Evolutionary conservation across 2,888 invertebrate species (phyloP), one percentile per base, ranked within the genome.

Genomic region (Halocaridina rubra): DNA sequence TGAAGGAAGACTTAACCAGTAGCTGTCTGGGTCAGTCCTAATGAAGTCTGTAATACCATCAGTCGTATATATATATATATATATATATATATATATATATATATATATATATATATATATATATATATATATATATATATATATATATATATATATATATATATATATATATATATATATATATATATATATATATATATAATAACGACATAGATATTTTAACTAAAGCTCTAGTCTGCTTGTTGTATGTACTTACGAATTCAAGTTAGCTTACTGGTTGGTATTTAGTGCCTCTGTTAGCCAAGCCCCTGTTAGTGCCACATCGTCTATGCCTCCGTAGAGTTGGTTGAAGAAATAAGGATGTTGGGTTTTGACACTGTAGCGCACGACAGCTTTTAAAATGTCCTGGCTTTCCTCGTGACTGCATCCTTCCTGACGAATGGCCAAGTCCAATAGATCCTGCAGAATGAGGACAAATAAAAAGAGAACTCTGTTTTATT

Each of bases 251-350:
- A n/a, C n/a, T n/a, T n/a, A n/a, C n/a, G n/a, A n/a, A n/a, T n/a
- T n/a, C n/a, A n/a, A n/a, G n/a, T n/a, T n/a, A n/a, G 78, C 87
- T 76, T 92, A 96, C 95, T 95, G 94, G 91, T 95, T 95, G 53
- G 96, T 95, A 90, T 96, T 96, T 89, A 96, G 93, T 3, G 95
- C 94, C 90, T 96, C 96, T 1, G 95, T 93, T 0, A 95, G 96
- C 1, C 94, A 94, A 64, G 96, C 90, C 0, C 95, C 96, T 0
- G 94, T 94, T 67, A 96, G 90, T 0, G 95, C 95, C 89, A 94
- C 95, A 0, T 93, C 93, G 90, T 96, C 96, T 1, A 93, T 92
- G 61, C 94, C 88, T 0, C 87, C 87, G 33, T 86, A 88, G 13
- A 87, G 84, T 57, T 87, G 88, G 64, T 88, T 88, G 80, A 81